Evolutionary conservation across 2,888 invertebrate genomes (phyloP).

Genomic region (Venusia cambrica): DNA sequence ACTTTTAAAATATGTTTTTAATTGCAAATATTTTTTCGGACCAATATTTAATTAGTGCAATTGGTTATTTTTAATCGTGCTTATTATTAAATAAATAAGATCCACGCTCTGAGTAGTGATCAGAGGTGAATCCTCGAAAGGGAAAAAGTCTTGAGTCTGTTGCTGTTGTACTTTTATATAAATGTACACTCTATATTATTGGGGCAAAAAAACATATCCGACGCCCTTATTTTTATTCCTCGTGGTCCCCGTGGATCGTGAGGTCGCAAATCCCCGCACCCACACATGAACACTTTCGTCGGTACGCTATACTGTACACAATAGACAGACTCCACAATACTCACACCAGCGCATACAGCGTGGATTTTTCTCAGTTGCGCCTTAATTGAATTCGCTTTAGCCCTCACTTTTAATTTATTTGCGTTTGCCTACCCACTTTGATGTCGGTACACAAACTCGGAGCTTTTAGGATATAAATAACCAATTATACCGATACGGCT

Average conservation of each 20-base stretch:
- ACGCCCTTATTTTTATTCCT: conserved; percentile 10
- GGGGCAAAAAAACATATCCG: conserved; percentile 9
- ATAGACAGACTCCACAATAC: conserved; percentile 33
- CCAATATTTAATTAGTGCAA: too few relatives aligned
- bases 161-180: too few relatives aligned
- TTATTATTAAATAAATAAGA: too few relatives aligned
- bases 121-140: too few relatives aligned
- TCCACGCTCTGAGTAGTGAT: too few relatives aligned
- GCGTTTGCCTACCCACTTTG: conserved; percentile 62
- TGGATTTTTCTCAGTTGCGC: conserved; percentile 54
- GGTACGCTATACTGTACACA: conserved; percentile 31
- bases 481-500: conserved; percentile 68
- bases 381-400: conserved; percentile 72
- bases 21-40: too few relatives aligned
- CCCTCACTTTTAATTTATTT: conserved; percentile 75
- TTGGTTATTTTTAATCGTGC: too few relatives aligned
- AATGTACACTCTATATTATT: too few relatives aligned
- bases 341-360: conserved; percentile 32
- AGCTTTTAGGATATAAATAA: conserved; percentile 71
- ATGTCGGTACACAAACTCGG: conserved; percentile 54
- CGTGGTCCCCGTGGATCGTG: conserved; percentile 11
- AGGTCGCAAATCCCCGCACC: conserved; percentile 30
- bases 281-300: conserved; percentile 24
- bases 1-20: too few relatives aligned
- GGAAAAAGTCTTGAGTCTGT: too few relatives aligned